Percentiles rank a stretch among this genome's conserved stretches.
Conservation (phyloP, 1,140 invertebrate genomes). For the Choristoneura fumiferana region DNA sequence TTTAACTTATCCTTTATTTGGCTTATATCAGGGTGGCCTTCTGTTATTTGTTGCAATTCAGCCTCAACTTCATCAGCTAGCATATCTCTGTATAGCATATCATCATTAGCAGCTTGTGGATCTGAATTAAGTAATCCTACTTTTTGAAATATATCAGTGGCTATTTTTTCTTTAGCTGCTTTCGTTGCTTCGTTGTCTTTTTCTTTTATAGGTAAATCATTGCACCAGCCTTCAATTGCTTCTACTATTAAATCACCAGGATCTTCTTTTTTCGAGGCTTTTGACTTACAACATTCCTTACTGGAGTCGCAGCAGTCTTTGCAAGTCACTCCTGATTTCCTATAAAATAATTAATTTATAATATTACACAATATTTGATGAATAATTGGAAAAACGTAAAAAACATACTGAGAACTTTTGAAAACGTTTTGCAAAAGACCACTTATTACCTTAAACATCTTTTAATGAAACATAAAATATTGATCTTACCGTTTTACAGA, state of each 20-base stretch:
- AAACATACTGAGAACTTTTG: too few species aligned
- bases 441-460: too few species aligned
- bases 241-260: constrained; percentile 35
- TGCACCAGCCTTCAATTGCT: constrained; percentile 39
- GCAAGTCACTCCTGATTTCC: too few species aligned
- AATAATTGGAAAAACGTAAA: too few species aligned
- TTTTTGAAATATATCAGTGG: constrained; percentile 41
- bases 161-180: constrained; percentile 34
- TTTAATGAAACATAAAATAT: too few species aligned
- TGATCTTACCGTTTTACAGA: too few species aligned
- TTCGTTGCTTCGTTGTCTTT: constrained; percentile 24
- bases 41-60: constrained; percentile 31
- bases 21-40: constrained; percentile 21
- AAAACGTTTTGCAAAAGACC: too few species aligned
- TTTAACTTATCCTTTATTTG: constrained; percentile 22
- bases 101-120: constrained; percentile 36
- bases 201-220: constrained; percentile 31
- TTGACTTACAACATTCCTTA: constrained; percentile 6
- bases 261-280: constrained; percentile 12
- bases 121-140: constrained; percentile 41
- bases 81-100: constrained; percentile 33
- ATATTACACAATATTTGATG: too few species aligned
- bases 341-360: too few species aligned
- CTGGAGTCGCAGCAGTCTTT: too few species aligned
- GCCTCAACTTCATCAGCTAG: constrained; percentile 38